Evolutionary conservation across 2,888 invertebrate genomes (phyloP).

Genomic region (Clivina fossor): DNA sequence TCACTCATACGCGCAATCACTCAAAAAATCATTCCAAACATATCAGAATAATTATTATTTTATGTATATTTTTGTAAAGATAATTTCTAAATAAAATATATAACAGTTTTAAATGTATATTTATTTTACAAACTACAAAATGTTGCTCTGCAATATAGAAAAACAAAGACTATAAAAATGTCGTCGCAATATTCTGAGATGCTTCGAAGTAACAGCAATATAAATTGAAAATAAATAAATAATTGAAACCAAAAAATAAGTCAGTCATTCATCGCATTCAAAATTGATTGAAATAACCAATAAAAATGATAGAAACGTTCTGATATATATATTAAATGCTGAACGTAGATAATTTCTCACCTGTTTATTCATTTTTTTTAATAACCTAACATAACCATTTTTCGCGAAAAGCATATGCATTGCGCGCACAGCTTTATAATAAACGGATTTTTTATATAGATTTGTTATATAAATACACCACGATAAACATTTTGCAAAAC

Average conservation of each 20-base stretch:
- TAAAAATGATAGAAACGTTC: slow-evolving; percentile 35
- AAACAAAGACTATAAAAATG: no score
- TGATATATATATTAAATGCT: slow-evolving; percentile 35
- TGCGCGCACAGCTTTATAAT: slow-evolving; percentile 53
- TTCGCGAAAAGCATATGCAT: slow-evolving; percentile 55
- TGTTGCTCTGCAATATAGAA: no score
- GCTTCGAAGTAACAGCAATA: no score
- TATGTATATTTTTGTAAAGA: slow-evolving; percentile 20
- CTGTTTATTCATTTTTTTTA: slow-evolving; percentile 46
- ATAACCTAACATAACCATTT: slow-evolving; percentile 49
- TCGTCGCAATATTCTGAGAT: no score
- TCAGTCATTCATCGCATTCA: slow-evolving; percentile 51
- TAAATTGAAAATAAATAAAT: no score
- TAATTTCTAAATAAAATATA: slow-evolving; percentile 12
- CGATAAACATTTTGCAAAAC: no score
- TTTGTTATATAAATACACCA: slow-evolving; percentile 33
- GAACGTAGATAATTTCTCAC: slow-evolving; percentile 51
- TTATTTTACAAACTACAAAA: no score
- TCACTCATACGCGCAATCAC: slow-evolving; percentile 20
- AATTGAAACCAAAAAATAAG: no score
- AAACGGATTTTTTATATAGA: slow-evolving; percentile 44
- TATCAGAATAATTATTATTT: slow-evolving; percentile 22
- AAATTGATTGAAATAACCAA: slow-evolving; percentile 19
- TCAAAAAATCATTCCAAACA: slow-evolving; percentile 16
- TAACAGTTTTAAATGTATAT: slow-evolving; percentile 20